phyloP scores from a whole-genome alignment of 1,140 invertebrate species.

The Trachymyrmex septentrionalis region DNA sequence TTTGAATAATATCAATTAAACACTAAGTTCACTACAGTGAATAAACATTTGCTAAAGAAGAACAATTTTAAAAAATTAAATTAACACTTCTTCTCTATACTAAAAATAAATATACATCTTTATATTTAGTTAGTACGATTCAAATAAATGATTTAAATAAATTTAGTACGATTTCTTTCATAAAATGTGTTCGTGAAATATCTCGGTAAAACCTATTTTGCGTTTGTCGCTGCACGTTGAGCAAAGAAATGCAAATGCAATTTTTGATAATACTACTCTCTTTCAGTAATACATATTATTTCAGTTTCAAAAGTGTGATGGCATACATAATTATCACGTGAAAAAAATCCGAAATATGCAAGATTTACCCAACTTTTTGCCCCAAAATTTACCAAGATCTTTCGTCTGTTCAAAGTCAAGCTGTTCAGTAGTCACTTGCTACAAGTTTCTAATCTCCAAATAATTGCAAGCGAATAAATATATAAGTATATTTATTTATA shows the following conservation, averaged over 20 bases:
- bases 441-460: neutral
- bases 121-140: too few species aligned
- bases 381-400: neutral
- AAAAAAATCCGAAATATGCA: neutral
- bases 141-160: too few species aligned
- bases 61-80: too few species aligned
- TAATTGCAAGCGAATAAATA: neutral
- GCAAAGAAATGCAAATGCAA: neutral
- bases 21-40: too few species aligned
- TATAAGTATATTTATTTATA: too few species aligned
- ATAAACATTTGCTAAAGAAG: too few species aligned
- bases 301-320: neutral
- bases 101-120: too few species aligned
- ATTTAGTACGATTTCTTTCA: too few species aligned
- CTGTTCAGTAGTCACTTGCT: neutral
- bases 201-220: neutral
- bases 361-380: too few species aligned
- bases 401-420: neutral
- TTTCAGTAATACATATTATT: slow-evolving; percentile 4
- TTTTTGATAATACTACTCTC: neutral
- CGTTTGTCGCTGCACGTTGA: neutral
- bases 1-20: too few species aligned
- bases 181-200: neutral
- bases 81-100: too few species aligned
- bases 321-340: slow-evolving; percentile 15